Base-by-base conservation (phyloP, 2,113 vertebrate genomes). In the Ellobius talpinus region DNA sequence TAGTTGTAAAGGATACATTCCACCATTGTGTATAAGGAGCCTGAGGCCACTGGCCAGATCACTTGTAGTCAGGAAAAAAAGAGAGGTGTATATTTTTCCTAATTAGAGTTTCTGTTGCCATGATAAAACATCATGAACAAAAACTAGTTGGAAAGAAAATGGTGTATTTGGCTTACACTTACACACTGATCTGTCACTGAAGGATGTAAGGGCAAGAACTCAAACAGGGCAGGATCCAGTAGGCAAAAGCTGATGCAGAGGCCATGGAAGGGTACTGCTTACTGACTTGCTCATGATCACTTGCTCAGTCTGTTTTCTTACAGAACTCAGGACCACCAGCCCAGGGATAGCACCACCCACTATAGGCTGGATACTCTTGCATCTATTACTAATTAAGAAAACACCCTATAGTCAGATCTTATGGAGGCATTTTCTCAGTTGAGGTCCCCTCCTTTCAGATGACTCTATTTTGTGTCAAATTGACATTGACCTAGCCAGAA, bases 321-420 rank as follows among this genome's bases (percentile, higher is more conserved):
- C n/a, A n/a, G n/a, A n/a, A n/a, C n/a, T n/a, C 21, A 9, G 21
- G 9, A 73, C 4, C 19, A 73, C 72, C 5, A 33, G 0, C 66
- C 12, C 31, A 33, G 31, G 31, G 66, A 33, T 68, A 4, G 66
- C 31, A 68, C 31, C 72, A 42, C 21, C 72, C n/a, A 73, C n/a
- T 42, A 42, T 24, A 9, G 9, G 19, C 72, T 42, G n/a, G 9
- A 23, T 0, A 21, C 4, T 42, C 21, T 19, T 3, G 1, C n/a
- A 74, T 74, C 19, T 24, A 42, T 74, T n/a, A 42, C 10, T 42
- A 39, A 39, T 39, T 39, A 42, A 74, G 21, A 39, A 74, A 74
- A 23, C 12, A 9, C 3, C 0, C 70, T 39, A 10, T 39, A 73
- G 14, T 21, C 19, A 73, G n/a, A 73, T 39, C n/a, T 73, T 39